Conservation (phyloP, 2,797 vertebrate species). For the Brachymystax lenok region DNA sequence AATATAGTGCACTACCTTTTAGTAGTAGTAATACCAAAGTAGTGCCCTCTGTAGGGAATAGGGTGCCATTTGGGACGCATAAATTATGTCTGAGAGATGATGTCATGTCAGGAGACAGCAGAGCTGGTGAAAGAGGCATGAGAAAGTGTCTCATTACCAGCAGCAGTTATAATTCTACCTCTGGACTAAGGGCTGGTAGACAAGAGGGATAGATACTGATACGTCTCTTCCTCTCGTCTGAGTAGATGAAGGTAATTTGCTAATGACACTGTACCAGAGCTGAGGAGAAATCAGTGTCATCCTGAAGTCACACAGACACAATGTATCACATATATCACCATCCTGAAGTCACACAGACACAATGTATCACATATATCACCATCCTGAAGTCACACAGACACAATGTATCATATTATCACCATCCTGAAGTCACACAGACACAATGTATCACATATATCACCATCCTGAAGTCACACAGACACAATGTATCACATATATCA, state of each 20-base stretch:
- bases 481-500: constrained; percentile 64
- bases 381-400: constrained; percentile 23
- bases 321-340: constrained; percentile 67
- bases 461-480: constrained; percentile 43
- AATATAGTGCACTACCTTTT: too few species aligned
- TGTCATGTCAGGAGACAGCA: too few species aligned
- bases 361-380: constrained; percentile 68
- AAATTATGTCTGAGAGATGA: too few species aligned
- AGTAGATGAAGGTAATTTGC: constrained; percentile 74
- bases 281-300: constrained; percentile 76
- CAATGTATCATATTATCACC: constrained; percentile 67
- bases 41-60: too few species aligned
- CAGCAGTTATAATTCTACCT: constrained; percentile 66
- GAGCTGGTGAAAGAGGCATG: too few species aligned
- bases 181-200: constrained; percentile 27
- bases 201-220: constrained; percentile 37
- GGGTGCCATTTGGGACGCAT: too few species aligned
- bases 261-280: constrained; percentile 68
- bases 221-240: constrained; percentile 57
- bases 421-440: constrained; percentile 24
- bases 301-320: constrained; percentile 27
- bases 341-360: constrained; percentile 32
- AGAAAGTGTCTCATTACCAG: not conserved
- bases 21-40: too few species aligned
- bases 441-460: constrained; percentile 69